These are phyloP conservation scores for Cassiopea andromeda DNA, from an alignment of 30 jellyfish, hydroid and myxozoan genomes.

Conservation along the genomic window DNA sequence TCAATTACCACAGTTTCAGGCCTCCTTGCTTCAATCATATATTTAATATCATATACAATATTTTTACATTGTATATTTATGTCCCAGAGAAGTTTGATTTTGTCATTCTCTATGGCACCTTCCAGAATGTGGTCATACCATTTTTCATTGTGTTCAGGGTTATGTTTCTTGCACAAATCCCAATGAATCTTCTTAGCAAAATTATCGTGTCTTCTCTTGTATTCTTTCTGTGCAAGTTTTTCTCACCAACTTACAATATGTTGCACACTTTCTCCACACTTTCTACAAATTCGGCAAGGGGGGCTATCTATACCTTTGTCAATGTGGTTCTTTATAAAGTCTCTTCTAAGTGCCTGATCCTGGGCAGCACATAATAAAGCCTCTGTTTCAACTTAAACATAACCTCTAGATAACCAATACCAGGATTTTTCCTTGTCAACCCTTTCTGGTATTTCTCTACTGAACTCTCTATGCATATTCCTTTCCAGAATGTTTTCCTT, in stretches of 20 bases:
- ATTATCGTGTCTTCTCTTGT: too few relatives aligned
- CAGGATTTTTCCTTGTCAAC: slow-evolving; percentile 29
- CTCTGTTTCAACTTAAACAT: background rate
- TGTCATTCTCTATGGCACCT: slow-evolving; percentile 10
- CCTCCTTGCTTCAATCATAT: slow-evolving; percentile 5
- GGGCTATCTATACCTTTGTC: slow-evolving; percentile 11
- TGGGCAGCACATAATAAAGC: background rate
- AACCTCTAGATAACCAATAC: slow-evolving; percentile 29
- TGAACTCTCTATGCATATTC: slow-evolving; percentile 28
- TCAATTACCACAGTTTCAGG: background rate
- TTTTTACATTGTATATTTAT: background rate
- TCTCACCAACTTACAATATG: slow-evolving; percentile 15
- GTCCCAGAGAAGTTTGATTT: too few relatives aligned
- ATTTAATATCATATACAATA: too few relatives aligned
- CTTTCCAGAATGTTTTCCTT: slow-evolving; percentile 26
- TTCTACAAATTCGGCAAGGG: slow-evolving; percentile 10
- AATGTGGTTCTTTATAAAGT: slow-evolving; percentile 7
- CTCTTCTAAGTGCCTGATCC: slow-evolving; percentile 12
- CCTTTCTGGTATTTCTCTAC: slow-evolving; percentile 24
- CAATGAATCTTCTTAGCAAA: too few relatives aligned
- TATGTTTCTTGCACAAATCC: too few relatives aligned
- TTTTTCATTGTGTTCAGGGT: slow-evolving; percentile 7
- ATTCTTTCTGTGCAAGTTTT: background rate
- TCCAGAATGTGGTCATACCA: slow-evolving; percentile 56
- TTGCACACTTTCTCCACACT: too few relatives aligned